A percentile compares a stretch with the other conserved stretches of the same genome.
Evolutionary conservation across 2,113 vertebrate species (phyloP).

Genomic region (Barnardius zonarius): DNA sequence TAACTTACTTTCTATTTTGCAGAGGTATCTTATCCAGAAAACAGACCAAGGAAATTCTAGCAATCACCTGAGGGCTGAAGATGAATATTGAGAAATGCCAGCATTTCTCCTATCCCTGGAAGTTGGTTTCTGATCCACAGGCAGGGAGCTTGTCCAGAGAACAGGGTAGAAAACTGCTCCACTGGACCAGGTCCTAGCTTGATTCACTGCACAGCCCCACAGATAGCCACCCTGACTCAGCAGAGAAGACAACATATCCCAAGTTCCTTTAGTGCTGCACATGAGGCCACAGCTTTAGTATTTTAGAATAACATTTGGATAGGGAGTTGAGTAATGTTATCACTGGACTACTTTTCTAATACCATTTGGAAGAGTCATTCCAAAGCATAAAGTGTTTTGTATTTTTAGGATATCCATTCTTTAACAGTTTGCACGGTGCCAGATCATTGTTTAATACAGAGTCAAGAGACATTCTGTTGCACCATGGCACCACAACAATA

Average conservation of each 20-base stretch:
- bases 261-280: background rate
- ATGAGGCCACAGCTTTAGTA: background rate
- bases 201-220: background rate
- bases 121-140: background rate
- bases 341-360: background rate
- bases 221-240: background rate
- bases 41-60: background rate
- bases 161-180: background rate
- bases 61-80: background rate
- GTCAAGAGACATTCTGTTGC: background rate
- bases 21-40: background rate
- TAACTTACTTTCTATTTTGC: background rate
- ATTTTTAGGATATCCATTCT: background rate
- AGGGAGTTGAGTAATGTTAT: background rate
- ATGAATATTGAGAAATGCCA: background rate
- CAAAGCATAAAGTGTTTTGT: background rate
- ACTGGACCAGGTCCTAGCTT: background rate
- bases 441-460: background rate
- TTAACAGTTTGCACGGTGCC: background rate
- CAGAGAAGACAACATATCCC: background rate
- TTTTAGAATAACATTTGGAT: background rate
- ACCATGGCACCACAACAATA: background rate
- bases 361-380: background rate
- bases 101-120: background rate
- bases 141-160: background rate